These are phyloP conservation scores for Notoglanidium macrostoma DNA, from an alignment of 2,797 vertebrate genomes.

Conservation along the genomic window DNA sequence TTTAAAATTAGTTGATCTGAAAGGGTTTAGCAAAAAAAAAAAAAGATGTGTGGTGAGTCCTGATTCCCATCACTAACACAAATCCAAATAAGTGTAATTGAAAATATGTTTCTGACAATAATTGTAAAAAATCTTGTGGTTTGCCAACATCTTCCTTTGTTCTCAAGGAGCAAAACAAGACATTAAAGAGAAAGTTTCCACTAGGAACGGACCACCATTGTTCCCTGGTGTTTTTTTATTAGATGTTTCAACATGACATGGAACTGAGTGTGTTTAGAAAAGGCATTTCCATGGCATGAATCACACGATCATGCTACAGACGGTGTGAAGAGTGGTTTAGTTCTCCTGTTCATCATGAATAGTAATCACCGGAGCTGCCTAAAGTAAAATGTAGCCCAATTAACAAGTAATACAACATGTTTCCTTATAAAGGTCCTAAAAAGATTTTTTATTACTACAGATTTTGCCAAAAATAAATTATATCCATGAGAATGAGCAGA, in stretches of 20 bases:
- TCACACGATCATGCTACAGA: neutral
- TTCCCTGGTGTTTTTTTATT: neutral
- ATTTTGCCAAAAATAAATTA: neutral
- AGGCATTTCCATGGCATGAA: neutral
- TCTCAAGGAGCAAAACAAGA: neutral
- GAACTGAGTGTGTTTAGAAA: conserved; percentile 1
- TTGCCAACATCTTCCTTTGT: neutral
- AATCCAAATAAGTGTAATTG: neutral
- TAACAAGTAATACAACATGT: neutral
- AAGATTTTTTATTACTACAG: neutral
- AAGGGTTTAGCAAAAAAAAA: neutral
- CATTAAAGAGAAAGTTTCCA: neutral
- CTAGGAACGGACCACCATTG: neutral
- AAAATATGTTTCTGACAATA: neutral
- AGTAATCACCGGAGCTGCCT: neutral
- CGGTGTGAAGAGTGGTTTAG: neutral
- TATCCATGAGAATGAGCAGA: neutral
- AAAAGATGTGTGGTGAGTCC: neutral
- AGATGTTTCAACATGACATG: neutral
- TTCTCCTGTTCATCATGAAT: neutral
- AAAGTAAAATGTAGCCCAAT: neutral
- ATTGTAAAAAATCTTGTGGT: neutral
- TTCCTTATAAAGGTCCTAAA: neutral
- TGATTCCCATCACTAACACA: neutral
- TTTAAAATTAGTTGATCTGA: neutral